Base-by-base conservation (phyloP, 2,113 vertebrate species). In the Ramphastos sulfuratus region DNA sequence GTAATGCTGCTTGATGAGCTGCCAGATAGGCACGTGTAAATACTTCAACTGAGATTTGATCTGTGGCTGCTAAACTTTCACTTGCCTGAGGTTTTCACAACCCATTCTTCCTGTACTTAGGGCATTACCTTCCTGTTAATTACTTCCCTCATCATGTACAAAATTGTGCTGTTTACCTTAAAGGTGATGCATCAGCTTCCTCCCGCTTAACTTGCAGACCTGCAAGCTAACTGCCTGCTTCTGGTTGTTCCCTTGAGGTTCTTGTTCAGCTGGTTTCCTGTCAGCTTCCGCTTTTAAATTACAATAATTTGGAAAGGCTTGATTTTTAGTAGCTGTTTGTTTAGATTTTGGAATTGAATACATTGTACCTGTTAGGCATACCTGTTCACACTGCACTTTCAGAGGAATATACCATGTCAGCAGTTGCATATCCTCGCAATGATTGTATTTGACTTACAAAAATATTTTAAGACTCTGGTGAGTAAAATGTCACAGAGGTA, bases 151-250 rank as follows among this genome's bases (percentile, higher is more conserved):
- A 87, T 83, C 69, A 54, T 82, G 91, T 89, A 73, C 86, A 92
- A 96, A 97, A 95, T 24, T 44, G 72, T 95, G 87, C 71, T 96
- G 95, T 96, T 97, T 95, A 85, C 91, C 86, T 94, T 87, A 72
- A 93, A 95, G 79, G 92, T 87, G 85, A 96, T 95, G 61, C 76
- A 78, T 81, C 89, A 65, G 55, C 79, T 85, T 75, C 82, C 83
- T 65, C 50, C 92, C 37, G 60, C 89, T 91, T 95, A 95, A 92
- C 80, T 83, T 71, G 44, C 79, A 95, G 94, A 92, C 74, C 93
- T 88, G 50, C 85, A 92, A 93, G 87, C 95, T 95, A 96, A 91
- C 92, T 69, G 61, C 80, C 92, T 96, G 64, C 77, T 91, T 77
- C 77, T 58, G 71, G 69, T n/a, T 54, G 12, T 80, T 91, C 82